Base-by-base conservation (phyloP, 2,797 vertebrate genomes). In the Cetoscarus ocellatus region DNA sequence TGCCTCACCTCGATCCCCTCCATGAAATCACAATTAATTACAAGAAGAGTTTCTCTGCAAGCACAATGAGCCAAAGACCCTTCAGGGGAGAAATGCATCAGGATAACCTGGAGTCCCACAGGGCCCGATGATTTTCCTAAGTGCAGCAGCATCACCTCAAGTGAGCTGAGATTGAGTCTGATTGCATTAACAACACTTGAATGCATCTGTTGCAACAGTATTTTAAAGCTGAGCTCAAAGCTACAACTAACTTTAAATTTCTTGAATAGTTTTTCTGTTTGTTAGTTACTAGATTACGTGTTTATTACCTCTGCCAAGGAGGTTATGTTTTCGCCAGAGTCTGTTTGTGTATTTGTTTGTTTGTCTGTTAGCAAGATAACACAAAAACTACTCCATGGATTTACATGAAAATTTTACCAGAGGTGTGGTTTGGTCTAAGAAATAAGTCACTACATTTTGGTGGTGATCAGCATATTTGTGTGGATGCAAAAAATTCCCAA, bases 1-100 rank as follows among this genome's bases (percentile, higher is more conserved):
- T 59, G 65, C 48, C 69, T 57, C 73, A 75, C 70, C 69, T 81
- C 78, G 3, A 69, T 80, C 62, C 76, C 72, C 63, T 78, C 57
- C 35, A 75, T 82, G 73, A 85, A 87, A 85, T 85, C 62, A 70
- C 67, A 70, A 76, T 89, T 88, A 90, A 90, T 89, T 82, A 83
- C 72, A 49, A 55, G 62, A 70, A 82, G 53, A 27, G 43, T 67
- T 59, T 63, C 74, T 72, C 71, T 73, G 66, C 36, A 35, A 74
- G 75, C 79, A 79, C 62, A 65, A 62, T 73, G 68, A 79, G 54
- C 70, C 53, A 47, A 54, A 71, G 53, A 51, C 59, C 77, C 54
- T 66, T 56, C 75, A 86, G 60, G 67, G 15, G 65, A 52, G 57
- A 64, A 64, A 59, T 66, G 44, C 66, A 68, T 79, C 73, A 47